Percentiles rank a stretch among this genome's conserved stretches.
These are phyloP conservation scores for Tinea pellionella DNA, from an alignment of 2,888 invertebrate genomes.

Conservation along the genomic window DNA sequence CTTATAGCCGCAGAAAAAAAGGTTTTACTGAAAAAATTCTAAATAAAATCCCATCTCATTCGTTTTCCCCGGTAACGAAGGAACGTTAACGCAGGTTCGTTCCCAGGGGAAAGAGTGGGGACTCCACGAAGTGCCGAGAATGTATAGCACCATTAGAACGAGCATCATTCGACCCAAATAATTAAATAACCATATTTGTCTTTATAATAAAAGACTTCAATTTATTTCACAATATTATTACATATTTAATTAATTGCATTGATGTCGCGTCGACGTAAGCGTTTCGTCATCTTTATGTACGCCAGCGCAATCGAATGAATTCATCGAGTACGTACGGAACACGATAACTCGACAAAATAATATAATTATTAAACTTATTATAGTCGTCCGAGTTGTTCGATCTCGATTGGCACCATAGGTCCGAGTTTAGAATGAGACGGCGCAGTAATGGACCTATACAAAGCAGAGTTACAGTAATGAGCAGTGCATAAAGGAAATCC, in stretches of 20 bases:
- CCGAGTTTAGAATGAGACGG: neutral
- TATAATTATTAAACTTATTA: too few relatives aligned
- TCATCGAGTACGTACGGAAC: too few relatives aligned
- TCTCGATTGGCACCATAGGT: neutral
- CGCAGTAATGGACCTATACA: neutral
- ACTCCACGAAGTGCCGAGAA: neutral
- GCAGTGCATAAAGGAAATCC: constrained; percentile 5
- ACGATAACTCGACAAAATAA: too few relatives aligned
- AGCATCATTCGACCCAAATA: neutral
- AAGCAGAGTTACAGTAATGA: constrained; percentile 1
- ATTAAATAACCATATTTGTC: neutral
- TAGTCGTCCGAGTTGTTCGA: neutral
- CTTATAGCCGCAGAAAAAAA: constrained; percentile 7
- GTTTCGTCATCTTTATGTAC: too few relatives aligned
- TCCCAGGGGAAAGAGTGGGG: neutral
- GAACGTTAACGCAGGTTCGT: constrained; percentile 2
- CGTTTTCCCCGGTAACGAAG: constrained; percentile 4
- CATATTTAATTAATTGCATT: too few relatives aligned
- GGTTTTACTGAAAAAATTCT: neutral
- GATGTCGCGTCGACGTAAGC: too few relatives aligned
- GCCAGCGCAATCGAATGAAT: too few relatives aligned
- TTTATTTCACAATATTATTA: too few relatives aligned
- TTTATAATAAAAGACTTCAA: too few relatives aligned
- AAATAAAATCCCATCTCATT: constrained; percentile 11
- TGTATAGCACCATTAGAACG: neutral